Evolutionary conservation across 2,888 invertebrate genomes (phyloP), one percentile per base, ranked within the genome.

Genomic region (Athalia rosae): DNA sequence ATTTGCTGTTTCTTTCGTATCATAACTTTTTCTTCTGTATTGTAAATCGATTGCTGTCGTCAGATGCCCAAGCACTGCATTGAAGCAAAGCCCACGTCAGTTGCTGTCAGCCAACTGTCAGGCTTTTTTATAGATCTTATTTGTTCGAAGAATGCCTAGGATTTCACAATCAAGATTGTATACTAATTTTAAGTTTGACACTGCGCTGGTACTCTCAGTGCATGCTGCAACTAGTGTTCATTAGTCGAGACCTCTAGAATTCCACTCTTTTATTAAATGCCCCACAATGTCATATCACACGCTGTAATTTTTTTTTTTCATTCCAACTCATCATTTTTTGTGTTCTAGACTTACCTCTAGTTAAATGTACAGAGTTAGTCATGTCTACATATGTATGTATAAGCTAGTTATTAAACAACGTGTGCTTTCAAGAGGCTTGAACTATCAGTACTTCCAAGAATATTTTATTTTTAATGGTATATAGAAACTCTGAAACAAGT

Each of bases 161-260:
- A 84, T 86, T 87, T 85, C 85, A 81, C 87, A 87, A 87, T 83
- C 80, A 77, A 79, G 76, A 83, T 82, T 81, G 83, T 82, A 84
- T 84, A 85, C 87, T 87, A 87, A 87, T 86, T 87, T 86, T 87
- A 87, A 87, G 82, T 84, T 84, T 85, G 83, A 85, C 79, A 81
- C 79, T 80, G 80, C 62, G 76, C 62, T 64, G 66, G 64, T 64
- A 53, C 64, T 76, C 28, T 28, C 47, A 15, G 56, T 76, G 66
- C 76, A 76, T 76, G 63, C 76, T 76, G 76, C 56, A 76, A 76
- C 58, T 59, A 45, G 48, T 62, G 43, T 58, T 71, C 45, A 71
- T 71, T 71, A 58, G 71, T 43, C 58, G 13, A 58, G 58, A 43
- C 67, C 50, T 67, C 7, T 67, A 50, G 28, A 53, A 41, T 50